phyloP scores from a whole-genome alignment of 2,797 vertebrate genomes.

The Moxostoma hubbsi region DNA sequence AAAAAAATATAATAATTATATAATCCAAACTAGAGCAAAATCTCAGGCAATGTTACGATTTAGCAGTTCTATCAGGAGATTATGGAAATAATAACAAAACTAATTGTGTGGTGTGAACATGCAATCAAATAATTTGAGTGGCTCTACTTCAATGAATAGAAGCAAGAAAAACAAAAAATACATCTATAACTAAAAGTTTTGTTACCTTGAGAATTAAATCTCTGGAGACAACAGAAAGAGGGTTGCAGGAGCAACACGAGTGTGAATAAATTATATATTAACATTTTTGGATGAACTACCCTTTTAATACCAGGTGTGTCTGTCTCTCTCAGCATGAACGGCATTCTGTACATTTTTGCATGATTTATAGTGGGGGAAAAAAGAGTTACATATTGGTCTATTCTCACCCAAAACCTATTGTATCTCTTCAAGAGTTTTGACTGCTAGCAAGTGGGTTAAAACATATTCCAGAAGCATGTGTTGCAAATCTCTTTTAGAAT shows the following conservation, averaged over 20 bases:
- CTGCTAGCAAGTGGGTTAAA: not conserved
- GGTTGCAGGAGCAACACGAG: too few relatives aligned
- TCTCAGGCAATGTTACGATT: conserved; percentile 49
- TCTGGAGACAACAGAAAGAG: not conserved
- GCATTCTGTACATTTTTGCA: too few relatives aligned
- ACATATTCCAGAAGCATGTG: not conserved
- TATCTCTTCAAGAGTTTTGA: not conserved
- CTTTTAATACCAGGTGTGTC: too few relatives aligned
- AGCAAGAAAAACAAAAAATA: conserved; percentile 9
- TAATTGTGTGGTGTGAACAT: conserved; percentile 39
- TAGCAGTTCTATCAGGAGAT: conserved; percentile 45
- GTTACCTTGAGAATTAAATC: conserved; percentile 22
- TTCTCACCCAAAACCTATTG: too few relatives aligned
- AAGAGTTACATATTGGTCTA: not conserved
- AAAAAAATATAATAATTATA: conserved; percentile 18
- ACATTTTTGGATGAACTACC: too few relatives aligned
- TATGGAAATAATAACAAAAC: conserved; percentile 28
- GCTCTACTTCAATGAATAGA: conserved; percentile 29
- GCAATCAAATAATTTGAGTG: conserved; percentile 29
- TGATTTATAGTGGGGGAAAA: not conserved
- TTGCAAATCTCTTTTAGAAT: conserved; percentile 19
- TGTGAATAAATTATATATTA: too few relatives aligned
- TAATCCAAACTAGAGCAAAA: conserved; percentile 41
- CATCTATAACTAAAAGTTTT: not conserved
- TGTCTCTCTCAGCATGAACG: too few relatives aligned